These are phyloP conservation scores for Triplophysa siluroides DNA, from an alignment of 2,113 vertebrate species.

Conservation along the genomic window DNA sequence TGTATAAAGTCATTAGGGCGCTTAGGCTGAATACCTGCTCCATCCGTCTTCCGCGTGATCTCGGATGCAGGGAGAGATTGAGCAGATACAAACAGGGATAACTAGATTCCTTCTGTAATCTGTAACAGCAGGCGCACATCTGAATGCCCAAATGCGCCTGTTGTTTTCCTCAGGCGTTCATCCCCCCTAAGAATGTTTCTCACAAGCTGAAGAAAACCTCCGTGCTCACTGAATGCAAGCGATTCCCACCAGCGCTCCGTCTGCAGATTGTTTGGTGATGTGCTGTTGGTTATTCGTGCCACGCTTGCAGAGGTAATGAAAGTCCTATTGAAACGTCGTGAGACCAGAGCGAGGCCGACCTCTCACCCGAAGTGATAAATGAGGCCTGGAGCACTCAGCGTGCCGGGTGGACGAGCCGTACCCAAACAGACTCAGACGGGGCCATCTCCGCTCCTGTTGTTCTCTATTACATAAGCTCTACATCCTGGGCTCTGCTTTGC, in stretches of 20 bases:
- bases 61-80: conserved; percentile 29
- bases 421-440: conserved; percentile 36
- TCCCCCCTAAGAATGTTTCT: conserved; percentile 11
- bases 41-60: conserved; percentile 44
- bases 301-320: conserved; percentile 42
- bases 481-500: conserved; percentile 41
- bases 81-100: conserved; percentile 46
- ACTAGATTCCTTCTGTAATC: not conserved
- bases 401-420: conserved; percentile 45
- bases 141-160: conserved; percentile 17
- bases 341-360: conserved; percentile 38
- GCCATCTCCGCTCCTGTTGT: conserved; percentile 41
- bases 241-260: conserved; percentile 29
- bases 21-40: conserved; percentile 38
- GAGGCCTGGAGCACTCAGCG: conserved; percentile 41
- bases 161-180: conserved; percentile 21
- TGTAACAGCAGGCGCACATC: conserved; percentile 4
- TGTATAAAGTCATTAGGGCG: conserved; percentile 49
- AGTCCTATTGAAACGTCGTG: conserved; percentile 47
- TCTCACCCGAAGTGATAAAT: conserved; percentile 48
- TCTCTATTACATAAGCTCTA: conserved; percentile 54
- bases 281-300: conserved; percentile 23
- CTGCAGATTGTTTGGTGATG: conserved; percentile 13
- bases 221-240: not conserved
- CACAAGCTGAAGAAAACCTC: conserved; percentile 20